Conservation (phyloP, 2,797 vertebrate species). For the Limosa lapponica region DNA sequence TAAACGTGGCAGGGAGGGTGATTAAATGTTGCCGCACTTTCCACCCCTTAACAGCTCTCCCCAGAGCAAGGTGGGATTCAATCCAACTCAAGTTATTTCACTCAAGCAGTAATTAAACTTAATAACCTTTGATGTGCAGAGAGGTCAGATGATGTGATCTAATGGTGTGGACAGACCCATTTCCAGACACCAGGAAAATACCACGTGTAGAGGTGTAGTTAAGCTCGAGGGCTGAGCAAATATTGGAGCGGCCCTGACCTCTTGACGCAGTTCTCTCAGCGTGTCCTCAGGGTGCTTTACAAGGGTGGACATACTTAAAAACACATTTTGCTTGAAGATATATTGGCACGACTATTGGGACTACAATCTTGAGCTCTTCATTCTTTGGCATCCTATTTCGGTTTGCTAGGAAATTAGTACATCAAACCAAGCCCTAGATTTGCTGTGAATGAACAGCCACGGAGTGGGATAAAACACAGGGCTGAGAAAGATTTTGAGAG, state of each 20-base stretch:
- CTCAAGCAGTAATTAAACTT: background rate
- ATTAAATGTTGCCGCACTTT: background rate
- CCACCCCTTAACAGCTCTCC: background rate
- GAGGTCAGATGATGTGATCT: background rate
- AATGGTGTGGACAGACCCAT: background rate
- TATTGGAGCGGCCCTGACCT: background rate
- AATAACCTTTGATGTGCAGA: background rate
- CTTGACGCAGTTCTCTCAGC: background rate
- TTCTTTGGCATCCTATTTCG: background rate
- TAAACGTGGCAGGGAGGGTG: background rate
- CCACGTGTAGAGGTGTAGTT: accelerated
- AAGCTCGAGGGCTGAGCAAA: background rate
- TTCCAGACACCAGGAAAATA: background rate
- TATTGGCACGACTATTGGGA: background rate
- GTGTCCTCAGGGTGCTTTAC: background rate
- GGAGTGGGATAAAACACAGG: background rate
- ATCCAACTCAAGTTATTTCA: background rate
- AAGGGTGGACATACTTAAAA: background rate
- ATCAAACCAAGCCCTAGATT: background rate
- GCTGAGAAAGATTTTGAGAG: background rate
- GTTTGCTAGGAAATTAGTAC: background rate
- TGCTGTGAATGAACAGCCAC: background rate
- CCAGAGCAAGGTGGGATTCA: background rate
- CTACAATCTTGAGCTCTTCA: background rate
- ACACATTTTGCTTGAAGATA: background rate